A percentile compares a stretch with the other conserved stretches of the same genome.
These are phyloP conservation scores for Arion vulgaris DNA, from an alignment of 1,140 invertebrate genomes.

Conservation along the genomic window DNA sequence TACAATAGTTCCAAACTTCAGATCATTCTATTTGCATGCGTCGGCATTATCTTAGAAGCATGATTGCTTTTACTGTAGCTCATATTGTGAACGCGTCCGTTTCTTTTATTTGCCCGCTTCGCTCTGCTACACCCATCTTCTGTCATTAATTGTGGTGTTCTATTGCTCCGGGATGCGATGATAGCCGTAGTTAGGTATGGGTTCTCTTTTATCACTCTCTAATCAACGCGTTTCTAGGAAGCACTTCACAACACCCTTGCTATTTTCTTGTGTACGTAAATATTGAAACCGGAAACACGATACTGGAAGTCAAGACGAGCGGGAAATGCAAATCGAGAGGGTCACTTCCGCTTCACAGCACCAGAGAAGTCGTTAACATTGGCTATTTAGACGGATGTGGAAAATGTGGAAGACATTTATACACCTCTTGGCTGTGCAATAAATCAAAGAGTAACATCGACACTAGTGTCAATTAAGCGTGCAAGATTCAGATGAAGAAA, in stretches of 20 bases:
- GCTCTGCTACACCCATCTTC: not conserved
- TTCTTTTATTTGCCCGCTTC: not conserved
- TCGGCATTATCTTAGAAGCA: not conserved
- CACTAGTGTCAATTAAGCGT: not conserved
- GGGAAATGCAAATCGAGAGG: slow-evolving; percentile 21
- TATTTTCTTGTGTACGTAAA: slow-evolving; percentile 22
- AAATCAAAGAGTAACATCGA: not conserved
- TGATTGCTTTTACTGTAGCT: not conserved
- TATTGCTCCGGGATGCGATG: not conserved
- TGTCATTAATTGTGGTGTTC: not conserved
- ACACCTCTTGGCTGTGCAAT: not conserved
- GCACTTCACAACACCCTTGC: not conserved
- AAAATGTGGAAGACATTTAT: not conserved
- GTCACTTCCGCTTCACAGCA: slow-evolving; percentile 16
- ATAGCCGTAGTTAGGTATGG: not conserved
- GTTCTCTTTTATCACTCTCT: not conserved
- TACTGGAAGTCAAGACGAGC: not conserved
- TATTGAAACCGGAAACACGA: slow-evolving; percentile 6
- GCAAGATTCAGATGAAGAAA: no score
- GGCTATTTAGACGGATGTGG: not conserved
- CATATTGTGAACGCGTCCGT: not conserved
- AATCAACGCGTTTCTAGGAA: slow-evolving; percentile 21
- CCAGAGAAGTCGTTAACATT: not conserved
- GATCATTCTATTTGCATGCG: not conserved
- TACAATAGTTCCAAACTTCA: not conserved